Conservation (phyloP, 2,797 vertebrate genomes). For the Molossus molossus region DNA sequence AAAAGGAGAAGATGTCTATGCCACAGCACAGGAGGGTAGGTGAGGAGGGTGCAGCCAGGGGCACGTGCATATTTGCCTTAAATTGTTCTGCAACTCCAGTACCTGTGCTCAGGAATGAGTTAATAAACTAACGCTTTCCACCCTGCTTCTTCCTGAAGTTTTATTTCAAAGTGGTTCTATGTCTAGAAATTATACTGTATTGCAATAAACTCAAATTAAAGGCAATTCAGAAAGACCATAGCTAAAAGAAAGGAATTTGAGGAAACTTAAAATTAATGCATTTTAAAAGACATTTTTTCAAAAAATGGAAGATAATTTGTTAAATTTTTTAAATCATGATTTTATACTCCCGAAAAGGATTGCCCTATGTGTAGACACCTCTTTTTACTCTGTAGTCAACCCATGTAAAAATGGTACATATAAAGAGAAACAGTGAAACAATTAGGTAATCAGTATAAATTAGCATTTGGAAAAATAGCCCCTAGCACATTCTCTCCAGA, state of each 20-base stretch:
- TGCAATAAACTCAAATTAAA: not conserved
- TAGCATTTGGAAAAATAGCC: not conserved
- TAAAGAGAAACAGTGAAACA: conserved; percentile 12
- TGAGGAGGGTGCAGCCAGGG: not conserved
- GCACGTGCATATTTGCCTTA: not conserved
- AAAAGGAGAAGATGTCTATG: not conserved
- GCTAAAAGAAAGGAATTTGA: not conserved
- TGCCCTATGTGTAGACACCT: not conserved
- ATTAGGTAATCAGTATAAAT: conserved; percentile 45
- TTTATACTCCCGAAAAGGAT: not conserved
- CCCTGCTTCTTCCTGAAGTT: not conserved
- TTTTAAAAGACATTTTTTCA: not conserved
- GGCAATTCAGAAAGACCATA: not conserved
- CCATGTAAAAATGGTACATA: not conserved
- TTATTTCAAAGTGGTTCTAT: not conserved
- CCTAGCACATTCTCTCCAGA: not conserved
- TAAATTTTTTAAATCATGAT: not conserved
- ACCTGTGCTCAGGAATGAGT: not conserved
- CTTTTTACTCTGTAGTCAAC: conserved; percentile 2
- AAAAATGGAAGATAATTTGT: not conserved
- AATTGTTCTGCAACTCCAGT: not conserved
- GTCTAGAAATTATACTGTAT: conserved; percentile 30
- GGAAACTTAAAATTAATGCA: not conserved
- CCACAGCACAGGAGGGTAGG: not conserved
- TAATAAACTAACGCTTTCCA: not conserved